Conservation (phyloP, 2,888 invertebrate species). For the Aporophyla nigra region DNA sequence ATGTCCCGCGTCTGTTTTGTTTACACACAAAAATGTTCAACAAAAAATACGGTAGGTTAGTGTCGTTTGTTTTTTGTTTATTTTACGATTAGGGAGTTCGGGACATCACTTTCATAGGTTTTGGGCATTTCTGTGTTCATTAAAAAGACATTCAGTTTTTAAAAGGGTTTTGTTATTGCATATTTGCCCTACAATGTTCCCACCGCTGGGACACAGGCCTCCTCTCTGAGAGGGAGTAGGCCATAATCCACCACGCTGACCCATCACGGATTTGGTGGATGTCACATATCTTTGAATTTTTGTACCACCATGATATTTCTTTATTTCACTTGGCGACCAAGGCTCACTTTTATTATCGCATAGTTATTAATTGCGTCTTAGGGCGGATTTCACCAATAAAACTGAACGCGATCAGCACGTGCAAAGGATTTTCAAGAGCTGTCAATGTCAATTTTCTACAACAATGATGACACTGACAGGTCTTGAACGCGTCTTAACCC, state of each 20-base stretch:
- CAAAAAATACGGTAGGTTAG: conserved; percentile 46
- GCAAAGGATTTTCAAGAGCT: no score
- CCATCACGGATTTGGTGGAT: no score
- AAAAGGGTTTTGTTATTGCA: neutral
- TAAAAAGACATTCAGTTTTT: conserved; percentile 1
- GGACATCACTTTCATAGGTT: conserved; percentile 22
- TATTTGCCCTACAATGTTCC: no score
- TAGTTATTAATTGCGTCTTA: neutral
- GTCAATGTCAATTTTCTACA: no score
- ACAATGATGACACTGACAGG: neutral
- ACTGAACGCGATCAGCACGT: no score
- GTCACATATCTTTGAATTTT: no score
- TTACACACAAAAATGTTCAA: conserved; percentile 48
- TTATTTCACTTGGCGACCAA: no score
- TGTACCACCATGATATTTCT: no score
- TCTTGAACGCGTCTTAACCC: neutral
- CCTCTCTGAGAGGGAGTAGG: no score
- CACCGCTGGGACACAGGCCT: no score
- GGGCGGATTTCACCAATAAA: neutral
- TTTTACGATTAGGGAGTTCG: conserved; percentile 23
- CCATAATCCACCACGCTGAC: no score
- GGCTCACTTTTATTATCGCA: no score
- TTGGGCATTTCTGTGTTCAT: conserved; percentile 17
- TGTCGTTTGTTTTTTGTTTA: conserved; percentile 20
- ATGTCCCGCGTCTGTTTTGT: conserved; percentile 63